Percentiles rank a stretch among this genome's conserved stretches.
Conservation (phyloP, 2,888 invertebrate genomes). For the Kuschelorhynchus macadamiae region DNA sequence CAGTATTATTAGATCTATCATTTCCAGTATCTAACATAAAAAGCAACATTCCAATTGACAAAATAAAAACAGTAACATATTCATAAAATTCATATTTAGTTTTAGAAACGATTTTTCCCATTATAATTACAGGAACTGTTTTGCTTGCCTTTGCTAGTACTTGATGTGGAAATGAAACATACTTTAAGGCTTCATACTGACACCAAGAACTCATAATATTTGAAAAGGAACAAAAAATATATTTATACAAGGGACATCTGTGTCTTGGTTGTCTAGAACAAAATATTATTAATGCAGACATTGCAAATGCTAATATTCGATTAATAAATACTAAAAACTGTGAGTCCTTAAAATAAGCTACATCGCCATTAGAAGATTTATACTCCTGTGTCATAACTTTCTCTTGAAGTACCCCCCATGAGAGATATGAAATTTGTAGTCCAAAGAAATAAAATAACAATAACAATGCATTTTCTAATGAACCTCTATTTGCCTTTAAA, state of each 20-base stretch:
- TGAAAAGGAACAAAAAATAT: constrained; percentile 95
- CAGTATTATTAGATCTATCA: constrained; percentile 72
- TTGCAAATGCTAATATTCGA: constrained; percentile 86
- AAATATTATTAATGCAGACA: constrained; percentile 78
- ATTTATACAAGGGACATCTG: constrained; percentile 92
- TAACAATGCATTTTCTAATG: constrained; percentile 74
- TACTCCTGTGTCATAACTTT: constrained; percentile 95
- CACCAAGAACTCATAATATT: constrained; percentile 99
- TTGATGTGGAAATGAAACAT: constrained; percentile 98
- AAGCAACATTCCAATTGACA: constrained; percentile 93
- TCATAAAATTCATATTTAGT: constrained; percentile 91
- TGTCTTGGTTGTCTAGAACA: constrained; percentile 77
- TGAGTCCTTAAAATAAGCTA: constrained; percentile 88
- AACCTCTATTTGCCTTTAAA: constrained; percentile 65
- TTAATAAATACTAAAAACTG: constrained; percentile 98
- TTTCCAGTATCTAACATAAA: constrained; percentile 89
- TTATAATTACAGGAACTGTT: constrained; percentile 97
- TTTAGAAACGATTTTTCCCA: constrained; percentile 93
- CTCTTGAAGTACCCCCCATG: constrained; percentile 98
- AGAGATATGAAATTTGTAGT: constrained; percentile 90
- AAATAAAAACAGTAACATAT: constrained; percentile 89
- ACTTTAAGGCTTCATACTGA: constrained; percentile 99
- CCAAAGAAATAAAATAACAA: constrained; percentile 88
- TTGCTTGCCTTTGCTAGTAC: constrained; percentile 98
- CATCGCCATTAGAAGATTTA: constrained; percentile 74